A percentile compares a stretch with the other conserved stretches of the same genome.
Evolutionary conservation across 2,888 invertebrate genomes (phyloP).

Genomic region (Coenonympha glycerion): DNA sequence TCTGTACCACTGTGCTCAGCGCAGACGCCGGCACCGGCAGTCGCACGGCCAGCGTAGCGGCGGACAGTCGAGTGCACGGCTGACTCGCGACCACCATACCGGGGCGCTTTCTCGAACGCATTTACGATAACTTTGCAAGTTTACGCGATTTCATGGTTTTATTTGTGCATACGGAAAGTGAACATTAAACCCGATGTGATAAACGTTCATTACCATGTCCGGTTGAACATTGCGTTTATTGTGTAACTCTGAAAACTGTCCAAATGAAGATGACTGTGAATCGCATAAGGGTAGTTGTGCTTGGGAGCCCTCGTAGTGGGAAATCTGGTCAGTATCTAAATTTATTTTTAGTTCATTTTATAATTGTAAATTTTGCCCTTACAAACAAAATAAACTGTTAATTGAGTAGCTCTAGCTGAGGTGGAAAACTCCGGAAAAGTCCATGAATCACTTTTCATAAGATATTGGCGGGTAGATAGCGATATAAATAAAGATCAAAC

Average conservation of each 20-base stretch:
- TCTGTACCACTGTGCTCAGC: constrained; percentile 34
- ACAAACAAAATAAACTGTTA: too few species aligned
- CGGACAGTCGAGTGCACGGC: constrained; percentile 41
- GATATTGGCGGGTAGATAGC: too few species aligned
- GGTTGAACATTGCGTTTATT: constrained; percentile 42
- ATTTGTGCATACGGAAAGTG: constrained; percentile 47
- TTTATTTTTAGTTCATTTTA: not conserved
- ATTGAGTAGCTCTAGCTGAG: too few species aligned
- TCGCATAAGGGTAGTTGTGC: constrained; percentile 86
- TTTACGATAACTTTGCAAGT: constrained; percentile 60
- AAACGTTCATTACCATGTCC: constrained; percentile 41
- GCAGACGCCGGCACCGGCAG: constrained; percentile 56
- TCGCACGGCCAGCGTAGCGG: constrained; percentile 67
- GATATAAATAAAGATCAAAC: too few species aligned
- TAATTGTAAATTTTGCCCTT: too few species aligned
- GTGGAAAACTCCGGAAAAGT: too few species aligned
- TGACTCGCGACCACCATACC: constrained; percentile 34
- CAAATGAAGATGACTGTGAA: constrained; percentile 84
- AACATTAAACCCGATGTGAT: constrained; percentile 42
- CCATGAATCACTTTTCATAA: too few species aligned
- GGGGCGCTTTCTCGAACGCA: constrained; percentile 52
- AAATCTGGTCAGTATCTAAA: constrained; percentile 81
- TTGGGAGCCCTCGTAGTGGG: constrained; percentile 85
- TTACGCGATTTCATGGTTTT: constrained; percentile 35
- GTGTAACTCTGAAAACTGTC: constrained; percentile 46